These are phyloP conservation scores for Percopsis omiscomaycus DNA, from an alignment of 2,797 vertebrate genomes.

Conservation along the genomic window DNA sequence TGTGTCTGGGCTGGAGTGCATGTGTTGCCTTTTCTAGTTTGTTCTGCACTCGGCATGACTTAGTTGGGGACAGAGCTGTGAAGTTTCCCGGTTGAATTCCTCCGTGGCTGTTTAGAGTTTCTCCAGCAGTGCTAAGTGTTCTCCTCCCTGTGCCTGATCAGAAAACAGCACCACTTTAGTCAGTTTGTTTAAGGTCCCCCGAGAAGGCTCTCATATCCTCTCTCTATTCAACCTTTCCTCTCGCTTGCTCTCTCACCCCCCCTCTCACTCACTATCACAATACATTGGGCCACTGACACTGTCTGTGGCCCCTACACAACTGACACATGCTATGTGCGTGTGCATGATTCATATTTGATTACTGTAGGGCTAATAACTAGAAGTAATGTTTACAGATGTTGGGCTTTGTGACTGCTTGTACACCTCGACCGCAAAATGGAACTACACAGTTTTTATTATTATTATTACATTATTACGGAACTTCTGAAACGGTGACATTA, in stretches of 20 bases:
- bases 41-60: slow-evolving; percentile 46
- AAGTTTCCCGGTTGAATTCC: slow-evolving; percentile 74
- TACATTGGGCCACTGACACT: slow-evolving; percentile 7
- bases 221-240: slow-evolving; percentile 50
- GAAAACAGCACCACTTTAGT: slow-evolving; percentile 78
- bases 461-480: not conserved
- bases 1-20: slow-evolving; percentile 20
- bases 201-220: slow-evolving; percentile 72
- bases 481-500: slow-evolving; percentile 1
- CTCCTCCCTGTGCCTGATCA: slow-evolving; percentile 74
- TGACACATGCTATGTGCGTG: no score
- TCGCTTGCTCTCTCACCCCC: slow-evolving; percentile 34
- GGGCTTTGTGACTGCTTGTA: not conserved
- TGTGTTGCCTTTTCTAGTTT: slow-evolving; percentile 63
- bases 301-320: no score
- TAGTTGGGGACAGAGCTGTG: slow-evolving; percentile 61
- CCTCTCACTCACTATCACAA: slow-evolving; percentile 12
- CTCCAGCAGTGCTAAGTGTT: slow-evolving; percentile 75
- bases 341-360: not conserved
- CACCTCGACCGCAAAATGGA: slow-evolving; percentile 1
- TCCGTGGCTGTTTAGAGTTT: slow-evolving; percentile 77
- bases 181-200: slow-evolving; percentile 75
- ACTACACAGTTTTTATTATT: not conserved
- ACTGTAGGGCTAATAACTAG: no score
- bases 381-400: no score